A percentile compares a stretch with the other conserved stretches of the same genome.
These are phyloP conservation scores for Drosophila melanocephala DNA, from an alignment of 2,888 invertebrate species.

Conservation along the genomic window DNA sequence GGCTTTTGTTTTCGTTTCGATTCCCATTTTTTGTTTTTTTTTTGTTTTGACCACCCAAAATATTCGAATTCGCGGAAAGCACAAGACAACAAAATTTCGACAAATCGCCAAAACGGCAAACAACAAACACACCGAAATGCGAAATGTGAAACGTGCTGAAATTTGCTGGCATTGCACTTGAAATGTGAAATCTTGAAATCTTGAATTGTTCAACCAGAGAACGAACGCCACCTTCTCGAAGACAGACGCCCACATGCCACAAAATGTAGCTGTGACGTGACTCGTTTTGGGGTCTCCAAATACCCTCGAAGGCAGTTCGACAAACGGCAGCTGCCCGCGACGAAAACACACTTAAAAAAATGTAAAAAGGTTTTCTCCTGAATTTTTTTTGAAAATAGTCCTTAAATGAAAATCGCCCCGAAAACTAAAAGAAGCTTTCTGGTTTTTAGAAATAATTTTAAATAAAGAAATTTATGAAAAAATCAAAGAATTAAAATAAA, in stretches of 20 bases:
- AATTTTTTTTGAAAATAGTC: background rate
- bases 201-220: conserved; percentile 11
- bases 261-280: conserved; percentile 41
- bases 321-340: conserved; percentile 52
- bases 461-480: fast-evolving
- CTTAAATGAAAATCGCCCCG: background rate
- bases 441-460: background rate
- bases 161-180: conserved; percentile 66
- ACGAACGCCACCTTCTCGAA: conserved; percentile 45
- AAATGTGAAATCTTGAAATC: conserved; percentile 31
- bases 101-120: background rate
- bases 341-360: conserved; percentile 42
- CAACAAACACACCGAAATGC: conserved; percentile 6
- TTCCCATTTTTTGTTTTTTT: background rate
- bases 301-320: conserved; percentile 5
- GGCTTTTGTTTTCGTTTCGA: conserved; percentile 35
- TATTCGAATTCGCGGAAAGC: conserved; percentile 64
- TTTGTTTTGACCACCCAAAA: conserved; percentile 67
- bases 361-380: fast-evolving
- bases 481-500: fast-evolving
- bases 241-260: conserved; percentile 63
- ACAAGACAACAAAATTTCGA: conserved; percentile 63
- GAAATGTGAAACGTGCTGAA: conserved; percentile 76
- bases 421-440: background rate
- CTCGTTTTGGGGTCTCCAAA: conserved; percentile 9